phyloP scores from a whole-genome alignment of 2,797 vertebrate genomes.

The Falco berigora region DNA sequence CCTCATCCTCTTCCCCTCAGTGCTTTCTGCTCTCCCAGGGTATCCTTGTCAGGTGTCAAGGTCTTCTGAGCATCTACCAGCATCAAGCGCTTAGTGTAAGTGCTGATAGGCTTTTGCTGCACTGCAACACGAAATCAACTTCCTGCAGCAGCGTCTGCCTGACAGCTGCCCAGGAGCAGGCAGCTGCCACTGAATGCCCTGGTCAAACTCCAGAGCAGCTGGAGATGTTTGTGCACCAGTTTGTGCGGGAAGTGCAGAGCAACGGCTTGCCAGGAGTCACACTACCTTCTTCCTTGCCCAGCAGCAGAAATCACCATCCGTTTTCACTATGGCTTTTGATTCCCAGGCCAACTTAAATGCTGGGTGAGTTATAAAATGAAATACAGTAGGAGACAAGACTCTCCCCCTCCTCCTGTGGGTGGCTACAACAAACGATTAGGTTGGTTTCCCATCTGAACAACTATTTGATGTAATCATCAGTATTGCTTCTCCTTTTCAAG shows the following conservation, averaged over 20 bases:
- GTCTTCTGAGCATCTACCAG: background rate
- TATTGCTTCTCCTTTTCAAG: background rate
- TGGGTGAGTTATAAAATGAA: background rate
- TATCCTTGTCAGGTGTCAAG: background rate
- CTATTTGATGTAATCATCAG: background rate
- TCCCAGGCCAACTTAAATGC: background rate
- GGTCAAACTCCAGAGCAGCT: background rate
- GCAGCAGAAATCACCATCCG: background rate
- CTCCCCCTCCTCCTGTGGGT: background rate
- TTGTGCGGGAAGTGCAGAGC: background rate
- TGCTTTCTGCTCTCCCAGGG: background rate
- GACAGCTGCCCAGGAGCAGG: background rate
- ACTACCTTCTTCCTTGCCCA: background rate
- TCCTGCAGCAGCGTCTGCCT: background rate
- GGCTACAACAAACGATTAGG: background rate
- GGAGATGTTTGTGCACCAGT: fast-evolving
- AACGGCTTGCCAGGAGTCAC: background rate
- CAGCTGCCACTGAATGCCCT: background rate
- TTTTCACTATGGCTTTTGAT: background rate
- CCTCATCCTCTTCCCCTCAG: background rate
- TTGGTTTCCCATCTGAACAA: background rate
- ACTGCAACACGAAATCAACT: background rate
- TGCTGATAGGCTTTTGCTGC: background rate
- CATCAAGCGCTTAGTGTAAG: fast-evolving
- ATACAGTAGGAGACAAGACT: background rate